A percentile compares a stretch with the other conserved stretches of the same genome.
These are phyloP conservation scores for Agrochola litura DNA, from an alignment of 2,888 invertebrate genomes.

Conservation along the genomic window DNA sequence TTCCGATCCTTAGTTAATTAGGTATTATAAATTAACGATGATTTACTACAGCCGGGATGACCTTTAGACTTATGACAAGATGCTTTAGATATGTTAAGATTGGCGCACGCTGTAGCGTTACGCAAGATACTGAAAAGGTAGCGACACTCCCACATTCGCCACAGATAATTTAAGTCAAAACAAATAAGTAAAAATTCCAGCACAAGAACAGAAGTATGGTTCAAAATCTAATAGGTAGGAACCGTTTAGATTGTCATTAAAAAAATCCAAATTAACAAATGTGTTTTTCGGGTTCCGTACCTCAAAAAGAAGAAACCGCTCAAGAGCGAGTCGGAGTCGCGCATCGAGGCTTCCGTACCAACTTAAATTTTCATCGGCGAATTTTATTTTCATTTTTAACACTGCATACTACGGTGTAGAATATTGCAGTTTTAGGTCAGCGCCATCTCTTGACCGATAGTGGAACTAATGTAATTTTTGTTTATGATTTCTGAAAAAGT, in stretches of 20 bases:
- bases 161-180: background rate
- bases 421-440: no score
- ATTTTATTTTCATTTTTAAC: no score
- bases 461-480: no score
- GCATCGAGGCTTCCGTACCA: no score
- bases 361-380: no score
- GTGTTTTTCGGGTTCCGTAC: no score
- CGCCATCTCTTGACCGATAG: no score
- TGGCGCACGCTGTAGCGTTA: background rate
- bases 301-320: no score
- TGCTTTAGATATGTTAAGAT: background rate
- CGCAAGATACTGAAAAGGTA: background rate
- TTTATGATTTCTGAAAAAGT: no score
- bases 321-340: no score
- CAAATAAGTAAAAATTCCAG: background rate
- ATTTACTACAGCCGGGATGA: background rate
- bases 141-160: background rate
- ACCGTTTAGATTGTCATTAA: background rate
- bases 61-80: slow-evolving; percentile 32
- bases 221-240: background rate
- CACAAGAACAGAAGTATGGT: background rate
- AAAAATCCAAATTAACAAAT: background rate
- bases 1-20: background rate
- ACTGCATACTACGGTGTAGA: no score
- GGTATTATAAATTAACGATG: background rate